phyloP scores from a whole-genome alignment of 2,888 invertebrate species.

The Drosophila nr. perissopoda region DNA sequence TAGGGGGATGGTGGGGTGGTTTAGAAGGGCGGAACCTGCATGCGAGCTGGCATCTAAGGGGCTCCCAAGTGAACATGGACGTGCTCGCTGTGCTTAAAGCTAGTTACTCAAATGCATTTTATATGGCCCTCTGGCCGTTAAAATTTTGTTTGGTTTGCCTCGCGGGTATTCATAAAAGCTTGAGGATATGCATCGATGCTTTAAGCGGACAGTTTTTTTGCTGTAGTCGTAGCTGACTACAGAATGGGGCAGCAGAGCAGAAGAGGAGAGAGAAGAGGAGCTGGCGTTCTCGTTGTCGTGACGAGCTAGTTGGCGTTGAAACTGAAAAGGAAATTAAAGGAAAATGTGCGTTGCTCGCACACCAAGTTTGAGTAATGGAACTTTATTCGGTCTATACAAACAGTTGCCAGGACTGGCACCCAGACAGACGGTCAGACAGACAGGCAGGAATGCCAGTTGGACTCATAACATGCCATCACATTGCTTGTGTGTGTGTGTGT shows the following conservation, averaged over 20 bases:
- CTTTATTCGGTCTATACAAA: constrained; percentile 49
- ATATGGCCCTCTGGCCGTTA: constrained; percentile 72
- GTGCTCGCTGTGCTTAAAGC: constrained; percentile 67
- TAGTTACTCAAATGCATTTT: constrained; percentile 75
- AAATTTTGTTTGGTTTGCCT: constrained; percentile 63
- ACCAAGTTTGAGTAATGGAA: constrained; percentile 74
- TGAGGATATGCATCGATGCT: constrained; percentile 47
- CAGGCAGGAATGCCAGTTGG: constrained; percentile 43
- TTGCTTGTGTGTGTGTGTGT: constrained; percentile 21
- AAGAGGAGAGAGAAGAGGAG: not conserved
- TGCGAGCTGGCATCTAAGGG: constrained; percentile 23
- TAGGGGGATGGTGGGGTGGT: not conserved
- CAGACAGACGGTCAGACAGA: constrained; percentile 9
- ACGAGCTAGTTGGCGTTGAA: constrained; percentile 64
- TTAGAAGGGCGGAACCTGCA: not conserved
- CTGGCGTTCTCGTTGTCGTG: constrained; percentile 28
- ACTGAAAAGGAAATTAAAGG: constrained; percentile 74
- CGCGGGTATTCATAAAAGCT: constrained; percentile 71
- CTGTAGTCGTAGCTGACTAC: constrained; percentile 2
- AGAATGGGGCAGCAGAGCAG: constrained; percentile 6
- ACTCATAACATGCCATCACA: constrained; percentile 67
- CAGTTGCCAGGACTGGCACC: constrained; percentile 32
- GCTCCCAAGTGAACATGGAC: constrained; percentile 71
- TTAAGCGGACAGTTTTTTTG: constrained; percentile 64
- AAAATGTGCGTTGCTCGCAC: constrained; percentile 69